phyloP scores from a whole-genome alignment of 2,113 vertebrate genomes.

The Elachura formosa region DNA sequence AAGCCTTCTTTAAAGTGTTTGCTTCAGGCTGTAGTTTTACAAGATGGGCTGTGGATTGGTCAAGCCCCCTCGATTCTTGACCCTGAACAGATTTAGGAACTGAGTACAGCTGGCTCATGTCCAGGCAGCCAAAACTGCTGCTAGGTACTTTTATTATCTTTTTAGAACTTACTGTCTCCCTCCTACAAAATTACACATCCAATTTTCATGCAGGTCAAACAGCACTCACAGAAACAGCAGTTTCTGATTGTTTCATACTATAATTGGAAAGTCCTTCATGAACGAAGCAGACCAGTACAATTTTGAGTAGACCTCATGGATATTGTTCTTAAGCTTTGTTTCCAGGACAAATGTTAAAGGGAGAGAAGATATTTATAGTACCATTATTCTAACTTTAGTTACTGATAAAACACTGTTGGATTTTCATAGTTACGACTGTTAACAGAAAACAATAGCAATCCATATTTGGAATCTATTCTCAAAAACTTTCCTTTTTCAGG shows the following conservation, averaged over 20 bases:
- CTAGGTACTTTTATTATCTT: conserved; percentile 69
- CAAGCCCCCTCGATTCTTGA: conserved; percentile 76
- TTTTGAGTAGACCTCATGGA: not conserved
- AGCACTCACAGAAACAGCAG: not conserved
- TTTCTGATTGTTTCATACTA: conserved; percentile 15
- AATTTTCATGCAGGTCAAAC: conserved; percentile 62
- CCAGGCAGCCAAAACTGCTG: conserved; percentile 71
- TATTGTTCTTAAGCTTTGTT: not conserved
- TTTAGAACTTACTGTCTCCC: conserved; percentile 69
- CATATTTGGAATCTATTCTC: not conserved
- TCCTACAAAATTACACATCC: conserved; percentile 70
- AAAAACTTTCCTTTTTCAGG: not conserved
- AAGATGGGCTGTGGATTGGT: conserved; percentile 81
- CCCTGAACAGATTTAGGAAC: conserved; percentile 82
- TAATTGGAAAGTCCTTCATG: not conserved
- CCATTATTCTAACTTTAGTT: not conserved
- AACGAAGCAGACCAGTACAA: not conserved
- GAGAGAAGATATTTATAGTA: not conserved
- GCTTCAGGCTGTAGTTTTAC: conserved; percentile 87
- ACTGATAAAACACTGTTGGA: not conserved
- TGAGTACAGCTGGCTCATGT: conserved; percentile 68
- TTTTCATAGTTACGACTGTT: not conserved
- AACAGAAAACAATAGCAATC: not conserved
- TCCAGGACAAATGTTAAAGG: not conserved
- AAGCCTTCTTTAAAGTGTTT: conserved; percentile 80